Evolutionary conservation across 1,140 invertebrate genomes (phyloP), one percentile per base, ranked within the genome.

Genomic region (Cherax destructor): DNA sequence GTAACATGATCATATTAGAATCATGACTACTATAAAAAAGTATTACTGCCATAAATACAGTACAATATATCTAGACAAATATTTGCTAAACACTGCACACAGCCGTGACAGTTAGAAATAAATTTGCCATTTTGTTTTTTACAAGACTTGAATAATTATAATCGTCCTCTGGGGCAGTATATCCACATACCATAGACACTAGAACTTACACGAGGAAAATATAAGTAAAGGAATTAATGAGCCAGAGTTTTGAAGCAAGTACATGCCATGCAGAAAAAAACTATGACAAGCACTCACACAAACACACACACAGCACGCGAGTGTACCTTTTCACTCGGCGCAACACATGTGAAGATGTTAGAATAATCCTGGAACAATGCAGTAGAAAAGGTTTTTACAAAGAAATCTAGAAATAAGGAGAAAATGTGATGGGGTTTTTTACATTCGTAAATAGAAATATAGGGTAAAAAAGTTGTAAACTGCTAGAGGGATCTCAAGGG

Each of bases 281-380:
- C 18, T 78, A 92, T 79, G 74, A 86, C 80, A 88, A 93, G 87
- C 87, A 88, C 87, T 86, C 91, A 91, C 88, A 91, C 88, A 83
- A 91, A 92, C 78, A 65, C 87, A 89, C 87, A 92, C 86, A 87
- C 86, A 92, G 83, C 86, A 88, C 91, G 72, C 91, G 79, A 91
- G 74, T 87, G 85, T 93, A 92, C 89, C 92, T 91, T 93, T 91
- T 91, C 92, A 88, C 81, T 88, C 84, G 89, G 92, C 86, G 89
- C 92, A 88, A 91, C 90, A 91, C 92, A 93, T 83, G 92, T 92
- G 90, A 92, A 91, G 89, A 92, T 89, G 86, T 86, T 88, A 88
- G 86, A 91, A 80, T 91, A 91, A 91, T 89, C 83, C 88, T 90
- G 85, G 77, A 91, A 84, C 83, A 90, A 92, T 89, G 84, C 86